A percentile compares a stretch with the other conserved stretches of the same genome.
These are phyloP conservation scores for Nymphicus hollandicus DNA, from an alignment of 2,113 vertebrate genomes.

Conservation along the genomic window DNA sequence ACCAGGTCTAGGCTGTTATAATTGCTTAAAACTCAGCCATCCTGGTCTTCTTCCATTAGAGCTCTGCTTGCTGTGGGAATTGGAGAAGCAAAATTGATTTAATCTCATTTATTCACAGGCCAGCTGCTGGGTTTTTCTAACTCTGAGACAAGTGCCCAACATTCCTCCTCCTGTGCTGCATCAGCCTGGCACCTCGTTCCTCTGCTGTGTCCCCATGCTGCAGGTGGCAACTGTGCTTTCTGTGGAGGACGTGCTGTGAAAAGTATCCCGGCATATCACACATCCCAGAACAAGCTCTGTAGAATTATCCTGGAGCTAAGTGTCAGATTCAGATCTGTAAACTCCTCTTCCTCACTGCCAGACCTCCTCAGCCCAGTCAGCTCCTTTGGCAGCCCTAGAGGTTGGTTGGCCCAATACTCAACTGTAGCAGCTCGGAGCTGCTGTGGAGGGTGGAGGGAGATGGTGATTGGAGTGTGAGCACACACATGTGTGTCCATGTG, in stretches of 20 bases:
- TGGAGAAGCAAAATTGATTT: background rate
- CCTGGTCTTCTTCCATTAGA: background rate
- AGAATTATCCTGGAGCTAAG: background rate
- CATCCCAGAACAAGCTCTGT: background rate
- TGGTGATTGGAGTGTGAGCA: background rate
- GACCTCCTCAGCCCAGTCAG: background rate
- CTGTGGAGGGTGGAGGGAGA: background rate
- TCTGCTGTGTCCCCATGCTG: background rate
- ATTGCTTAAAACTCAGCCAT: background rate
- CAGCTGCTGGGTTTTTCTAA: background rate
- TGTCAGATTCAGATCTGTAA: background rate
- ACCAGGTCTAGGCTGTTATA: background rate
- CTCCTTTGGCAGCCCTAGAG: background rate
- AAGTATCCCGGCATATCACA: background rate
- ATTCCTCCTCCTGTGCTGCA: background rate
- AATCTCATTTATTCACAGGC: background rate
- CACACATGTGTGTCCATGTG: accelerated
- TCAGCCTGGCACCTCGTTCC: background rate
- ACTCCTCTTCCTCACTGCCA: background rate
- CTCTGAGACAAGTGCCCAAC: background rate
- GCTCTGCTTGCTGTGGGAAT: background rate
- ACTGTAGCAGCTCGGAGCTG: accelerated
- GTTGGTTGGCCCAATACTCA: background rate
- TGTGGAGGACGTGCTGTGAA: background rate
- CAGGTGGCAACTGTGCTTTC: background rate